Evolutionary conservation across 2,113 vertebrate species (phyloP).

Genomic region (Syrrhaptes paradoxus): DNA sequence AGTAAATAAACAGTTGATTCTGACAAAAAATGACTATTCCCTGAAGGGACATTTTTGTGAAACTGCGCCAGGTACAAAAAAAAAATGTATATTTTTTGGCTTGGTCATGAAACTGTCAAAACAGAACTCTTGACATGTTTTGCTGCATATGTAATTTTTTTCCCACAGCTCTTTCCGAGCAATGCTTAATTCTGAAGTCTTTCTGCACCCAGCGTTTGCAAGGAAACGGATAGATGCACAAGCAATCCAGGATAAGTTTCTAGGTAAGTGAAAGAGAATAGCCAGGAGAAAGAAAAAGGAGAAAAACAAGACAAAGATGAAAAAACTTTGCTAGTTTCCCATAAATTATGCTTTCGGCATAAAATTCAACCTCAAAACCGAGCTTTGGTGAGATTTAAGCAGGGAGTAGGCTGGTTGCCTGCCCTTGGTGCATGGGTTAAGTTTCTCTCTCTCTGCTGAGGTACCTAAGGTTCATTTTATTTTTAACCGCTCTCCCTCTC

Average conservation of each 20-base stretch:
- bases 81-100: slow-evolving; percentile 61
- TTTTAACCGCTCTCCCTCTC: neutral
- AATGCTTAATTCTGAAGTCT: slow-evolving; percentile 39
- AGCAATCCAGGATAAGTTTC: neutral
- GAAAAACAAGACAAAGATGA: neutral
- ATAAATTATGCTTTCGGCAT: neutral
- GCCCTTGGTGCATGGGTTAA: neutral
- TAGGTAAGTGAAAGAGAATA: neutral
- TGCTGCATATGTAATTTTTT: slow-evolving; percentile 63
- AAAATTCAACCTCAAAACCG: neutral
- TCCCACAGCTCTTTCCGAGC: slow-evolving; percentile 44
- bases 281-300: neutral
- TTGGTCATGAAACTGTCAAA: slow-evolving; percentile 64
- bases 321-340: neutral
- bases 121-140: slow-evolving; percentile 57
- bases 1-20: slow-evolving; percentile 69
- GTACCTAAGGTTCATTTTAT: neutral
- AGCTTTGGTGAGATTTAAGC: neutral
- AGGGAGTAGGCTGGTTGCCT: neutral
- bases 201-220: slow-evolving; percentile 1
- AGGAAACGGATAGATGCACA: neutral
- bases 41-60: slow-evolving; percentile 58
- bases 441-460: neutral
- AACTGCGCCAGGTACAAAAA: slow-evolving; percentile 52
- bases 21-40: slow-evolving; percentile 54